These are phyloP conservation scores for Microtus oregoni DNA, from an alignment of 2,113 vertebrate genomes.

Conservation along the genomic window DNA sequence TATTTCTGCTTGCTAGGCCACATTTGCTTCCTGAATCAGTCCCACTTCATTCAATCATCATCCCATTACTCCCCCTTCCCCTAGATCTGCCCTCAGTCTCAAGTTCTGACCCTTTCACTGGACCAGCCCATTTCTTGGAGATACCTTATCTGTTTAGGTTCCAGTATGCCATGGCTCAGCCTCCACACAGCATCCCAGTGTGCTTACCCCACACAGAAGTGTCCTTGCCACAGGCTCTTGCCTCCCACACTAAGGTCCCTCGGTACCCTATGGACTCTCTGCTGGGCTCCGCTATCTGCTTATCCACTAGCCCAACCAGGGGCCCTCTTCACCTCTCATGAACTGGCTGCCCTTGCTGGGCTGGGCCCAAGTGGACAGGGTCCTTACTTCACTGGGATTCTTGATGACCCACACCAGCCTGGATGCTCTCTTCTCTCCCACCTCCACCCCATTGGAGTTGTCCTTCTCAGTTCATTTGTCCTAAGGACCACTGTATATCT, in stretches of 20 bases:
- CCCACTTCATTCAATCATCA: background rate
- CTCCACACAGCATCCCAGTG: background rate
- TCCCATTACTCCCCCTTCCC: background rate
- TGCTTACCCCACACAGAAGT: fast-evolving
- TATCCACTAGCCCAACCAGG: background rate
- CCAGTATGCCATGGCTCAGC: background rate
- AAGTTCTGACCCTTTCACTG: background rate
- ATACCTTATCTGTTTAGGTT: background rate
- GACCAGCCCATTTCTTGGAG: background rate
- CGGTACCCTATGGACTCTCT: fast-evolving
- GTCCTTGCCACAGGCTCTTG: background rate
- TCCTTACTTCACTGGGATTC: background rate
- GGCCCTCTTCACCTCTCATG: background rate
- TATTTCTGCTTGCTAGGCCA: background rate
- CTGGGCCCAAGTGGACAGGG: background rate
- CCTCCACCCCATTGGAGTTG: too few species aligned
- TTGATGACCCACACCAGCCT: background rate
- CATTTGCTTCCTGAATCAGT: background rate
- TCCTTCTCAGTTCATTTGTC: background rate
- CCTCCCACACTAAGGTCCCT: background rate
- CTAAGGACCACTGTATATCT: background rate
- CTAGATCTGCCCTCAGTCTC: background rate
- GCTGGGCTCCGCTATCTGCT: background rate
- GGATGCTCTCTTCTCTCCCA: background rate
- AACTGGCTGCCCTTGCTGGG: background rate